Conservation (phyloP, 2,113 vertebrate genomes). For the Cinclus cinclus region DNA sequence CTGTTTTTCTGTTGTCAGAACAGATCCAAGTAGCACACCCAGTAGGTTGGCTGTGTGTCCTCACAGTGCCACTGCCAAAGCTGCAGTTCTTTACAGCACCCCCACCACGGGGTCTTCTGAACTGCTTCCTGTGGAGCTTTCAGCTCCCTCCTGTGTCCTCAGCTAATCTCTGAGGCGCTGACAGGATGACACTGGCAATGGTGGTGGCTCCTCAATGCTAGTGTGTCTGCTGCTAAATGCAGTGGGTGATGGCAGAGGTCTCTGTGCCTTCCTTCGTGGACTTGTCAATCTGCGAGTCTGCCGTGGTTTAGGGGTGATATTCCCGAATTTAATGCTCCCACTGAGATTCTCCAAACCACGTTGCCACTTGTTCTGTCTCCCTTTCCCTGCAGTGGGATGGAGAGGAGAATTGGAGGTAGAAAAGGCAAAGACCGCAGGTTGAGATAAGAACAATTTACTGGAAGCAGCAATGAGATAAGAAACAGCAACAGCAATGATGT, state of each 20-base stretch:
- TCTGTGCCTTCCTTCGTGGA: background rate
- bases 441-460: background rate
- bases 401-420: background rate
- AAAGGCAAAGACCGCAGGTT: background rate
- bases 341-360: fast-evolving
- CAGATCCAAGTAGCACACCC: background rate
- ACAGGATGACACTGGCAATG: background rate
- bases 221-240: background rate
- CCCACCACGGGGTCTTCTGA: background rate
- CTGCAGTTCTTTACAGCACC: background rate
- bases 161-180: slow-evolving; percentile 29
- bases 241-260: background rate
- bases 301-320: background rate
- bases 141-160: background rate
- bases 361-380: fast-evolving
- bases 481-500: background rate
- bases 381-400: background rate
- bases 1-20: background rate
- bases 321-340: background rate
- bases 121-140: background rate
- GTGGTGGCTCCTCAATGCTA: background rate
- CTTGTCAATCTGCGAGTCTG: background rate
- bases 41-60: background rate
- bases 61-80: fast-evolving
- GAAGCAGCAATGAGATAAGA: background rate